These are phyloP conservation scores for Seriola quinqueradiata DNA, from an alignment of 2,113 vertebrate species.

Conservation along the genomic window DNA sequence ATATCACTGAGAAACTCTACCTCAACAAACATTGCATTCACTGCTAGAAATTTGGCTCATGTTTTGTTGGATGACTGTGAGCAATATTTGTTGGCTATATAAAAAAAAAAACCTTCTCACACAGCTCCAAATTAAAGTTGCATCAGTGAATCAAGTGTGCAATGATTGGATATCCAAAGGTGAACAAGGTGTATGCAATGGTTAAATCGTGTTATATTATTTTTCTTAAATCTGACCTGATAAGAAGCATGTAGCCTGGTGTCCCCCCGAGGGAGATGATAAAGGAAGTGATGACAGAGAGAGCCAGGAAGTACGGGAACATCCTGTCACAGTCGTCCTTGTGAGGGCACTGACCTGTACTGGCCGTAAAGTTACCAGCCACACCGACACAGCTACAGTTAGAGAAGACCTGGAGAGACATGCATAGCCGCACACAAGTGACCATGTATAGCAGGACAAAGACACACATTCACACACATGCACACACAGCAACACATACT, in stretches of 20 bases:
- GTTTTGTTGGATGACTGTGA: background rate
- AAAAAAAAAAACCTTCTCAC: background rate
- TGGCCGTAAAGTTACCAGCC: slow-evolving; percentile 85
- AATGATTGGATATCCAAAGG: background rate
- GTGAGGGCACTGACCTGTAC: slow-evolving; percentile 87
- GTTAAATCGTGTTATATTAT: background rate
- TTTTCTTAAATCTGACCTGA: slow-evolving; percentile 85
- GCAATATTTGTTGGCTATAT: background rate
- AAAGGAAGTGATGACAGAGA: slow-evolving; percentile 93
- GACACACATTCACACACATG: slow-evolving; percentile 31
- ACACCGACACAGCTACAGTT: slow-evolving; percentile 90
- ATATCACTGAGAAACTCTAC: background rate
- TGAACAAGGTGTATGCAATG: background rate
- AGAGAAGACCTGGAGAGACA: slow-evolving; percentile 88
- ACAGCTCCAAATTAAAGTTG: background rate
- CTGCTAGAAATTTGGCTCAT: background rate
- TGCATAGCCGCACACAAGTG: slow-evolving; percentile 35
- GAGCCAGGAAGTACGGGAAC: slow-evolving; percentile 91
- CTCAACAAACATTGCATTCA: background rate
- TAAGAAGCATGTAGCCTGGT: slow-evolving; percentile 92
- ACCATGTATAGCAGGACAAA: slow-evolving; percentile 37
- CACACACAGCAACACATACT: slow-evolving; percentile 42
- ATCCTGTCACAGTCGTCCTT: slow-evolving; percentile 89
- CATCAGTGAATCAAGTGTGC: background rate
- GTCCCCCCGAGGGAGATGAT: slow-evolving; percentile 92